Base-by-base conservation (phyloP, 1,140 invertebrate species). In the Meloidogyne hapla region DNA sequence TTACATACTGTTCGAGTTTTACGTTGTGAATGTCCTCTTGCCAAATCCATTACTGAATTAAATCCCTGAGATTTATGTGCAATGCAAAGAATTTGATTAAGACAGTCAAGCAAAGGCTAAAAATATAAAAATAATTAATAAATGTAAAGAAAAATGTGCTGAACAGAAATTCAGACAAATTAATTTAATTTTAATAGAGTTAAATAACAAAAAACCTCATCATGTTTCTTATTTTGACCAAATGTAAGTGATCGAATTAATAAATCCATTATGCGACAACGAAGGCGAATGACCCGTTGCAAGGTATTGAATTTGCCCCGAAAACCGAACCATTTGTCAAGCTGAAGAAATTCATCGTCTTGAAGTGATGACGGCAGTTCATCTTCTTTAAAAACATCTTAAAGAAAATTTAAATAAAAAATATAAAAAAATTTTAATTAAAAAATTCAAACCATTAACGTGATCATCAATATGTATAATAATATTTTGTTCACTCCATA, bases 241-340 rank as follows among this genome's bases (percentile, higher is more conserved):
- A n/a, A 4, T 15, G 48, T 71, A 23, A 83, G 23, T 18, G 83
- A 45, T 15, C 75, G 63, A 25, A 84, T 45, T 45, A 83, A 81
- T 63, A 83, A 84, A 15, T 42, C 25, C 83, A 84, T 84, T 13
- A 83, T n/a, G 42, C 83, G 77, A 28, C 83, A 79, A 1, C 83
- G 80, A 28, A 83, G 69, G 10, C 66, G 63, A n/a, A 83, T 26
- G 5, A 79, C n/a, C 38, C 38, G n/a, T 48, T 80, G 77, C 13
- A 84, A 42, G n/a, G 28, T 48, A 26, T 80, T 42, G 28, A 74
- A 79, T 25, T 28, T 33, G 9, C 76, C 80, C 12, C 70, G 25
- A 64, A 85, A 77, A 1, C 21, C 79, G n/a, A 84, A 76, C n/a
- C 65, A 77, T 8, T 79, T 28, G 21, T 76, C 80, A 6, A 80